Evolutionary conservation across 2,797 vertebrate genomes (phyloP), one percentile per base, ranked within the genome.

Genomic region (Scleropages formosus): DNA sequence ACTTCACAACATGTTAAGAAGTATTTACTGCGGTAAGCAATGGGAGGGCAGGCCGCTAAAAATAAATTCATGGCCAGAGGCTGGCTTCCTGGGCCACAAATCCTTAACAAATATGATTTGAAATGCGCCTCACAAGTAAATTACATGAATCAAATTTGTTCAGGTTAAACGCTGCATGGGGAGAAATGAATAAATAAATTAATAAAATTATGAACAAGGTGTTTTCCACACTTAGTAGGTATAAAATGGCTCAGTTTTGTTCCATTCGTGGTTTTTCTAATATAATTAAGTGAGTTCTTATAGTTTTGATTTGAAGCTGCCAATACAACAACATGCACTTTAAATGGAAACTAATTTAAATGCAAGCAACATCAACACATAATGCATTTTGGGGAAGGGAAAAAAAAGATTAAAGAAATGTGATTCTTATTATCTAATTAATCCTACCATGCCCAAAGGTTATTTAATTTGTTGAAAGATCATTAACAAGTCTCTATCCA

Each of bases 381-480:
- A 80, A 78, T 77, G 69, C 79, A 81, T 85, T 83, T 82, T 78
- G 74, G 26, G 63, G 22, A 70, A 66, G 56, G 53, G 81, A 80
- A 74, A 77, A 84, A 81, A 87, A 85, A 89, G 84, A 84, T 87
- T 85, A 86, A 90, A 87, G 86, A 89, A 86, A 91, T 87, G 88
- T 82, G 88, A 89, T 89, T 90, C 85, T 87, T 90, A 90, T 91
- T 89, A 90, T 91, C 90, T 90, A 91, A 91, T 92, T 91, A 92
- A 91, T 92, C 87, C 88, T 88, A 84, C 74, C 84, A 85, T 87
- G 87, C 85, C 90, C 85, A 20, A 82, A 86, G 89, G 89, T 91
- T 91, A 92, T 92, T 92, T 90, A 87, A 92, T 93, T 91, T 90
- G 89, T 86, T 89, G 86, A 90, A 89, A 91, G 88, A 88, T 89